Evolutionary conservation across 2,797 vertebrate species (phyloP), one percentile per base, ranked within the genome.

Genomic region (Neosilurus hyrtlii): DNA sequence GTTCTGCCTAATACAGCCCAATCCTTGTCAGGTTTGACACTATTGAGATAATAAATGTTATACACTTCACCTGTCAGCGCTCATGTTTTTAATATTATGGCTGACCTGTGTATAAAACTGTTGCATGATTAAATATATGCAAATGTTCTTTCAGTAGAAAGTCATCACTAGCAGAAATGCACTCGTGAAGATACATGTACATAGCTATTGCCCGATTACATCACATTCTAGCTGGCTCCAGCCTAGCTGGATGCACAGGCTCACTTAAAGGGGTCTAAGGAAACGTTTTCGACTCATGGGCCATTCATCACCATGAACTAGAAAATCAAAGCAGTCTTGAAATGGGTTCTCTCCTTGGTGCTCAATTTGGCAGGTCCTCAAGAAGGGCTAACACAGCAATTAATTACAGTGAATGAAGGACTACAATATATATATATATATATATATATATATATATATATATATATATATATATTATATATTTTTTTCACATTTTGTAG

Each of bases 291-390:
- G 2, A 52, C 61, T 77, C 59, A 49, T 24, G 74, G 62, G 20
- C 8, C 57, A 77, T 77, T 43, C 57, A 77, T 49, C 57, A 78
- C 52, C 76, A 79, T 79, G 43, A 65, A 62, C 24, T 51, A 79
- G 15, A 52, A 63, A 52, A 79, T 30, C 76, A 65, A n/a, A 24
- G 56, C 0, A 12, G 35, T 22, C 56, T n/a, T 78, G 3, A 63
- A 63, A 78, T 7, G 12, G 51, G 35, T 49, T 63, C 75, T 20
- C 16, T 63, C 30, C 24, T 37, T 15, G n/a, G 35, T 35, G 35
- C 35, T 35, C 12, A 14, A 62, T 62, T 77, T 62, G 57, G 57
- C 74, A 62, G 22, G 35, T 62, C 35, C 57, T 49, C 56, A 61
- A 24, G 14, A 49, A 62, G 10, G 12, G 12, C 56, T 43, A 76